Conservation (phyloP, 2,113 vertebrate species). For the Gorsachius goisagi region DNA sequence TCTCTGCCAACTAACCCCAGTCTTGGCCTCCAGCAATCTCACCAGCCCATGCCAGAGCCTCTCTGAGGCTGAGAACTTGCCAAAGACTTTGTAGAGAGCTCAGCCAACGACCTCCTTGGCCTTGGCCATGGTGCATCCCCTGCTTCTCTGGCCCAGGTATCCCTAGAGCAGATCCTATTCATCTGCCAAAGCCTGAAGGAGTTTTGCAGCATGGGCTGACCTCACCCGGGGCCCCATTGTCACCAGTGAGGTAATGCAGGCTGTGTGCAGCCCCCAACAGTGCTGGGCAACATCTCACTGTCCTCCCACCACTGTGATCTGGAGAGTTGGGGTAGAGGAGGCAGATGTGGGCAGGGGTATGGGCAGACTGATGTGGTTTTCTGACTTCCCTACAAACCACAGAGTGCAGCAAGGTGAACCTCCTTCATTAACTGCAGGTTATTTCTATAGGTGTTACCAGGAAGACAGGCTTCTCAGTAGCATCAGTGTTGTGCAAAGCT, state of each 20-base stretch:
- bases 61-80: neutral
- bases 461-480: neutral
- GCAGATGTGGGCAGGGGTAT: neutral
- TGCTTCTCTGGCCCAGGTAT: neutral
- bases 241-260: neutral
- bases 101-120: neutral
- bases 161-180: neutral
- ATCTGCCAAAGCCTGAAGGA: neutral
- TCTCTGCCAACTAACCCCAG: neutral
- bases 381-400: neutral
- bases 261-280: neutral
- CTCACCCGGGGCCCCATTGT: neutral
- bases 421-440: neutral
- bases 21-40: neutral
- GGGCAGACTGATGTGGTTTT: neutral
- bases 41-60: neutral
- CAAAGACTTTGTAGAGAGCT: neutral
- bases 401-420: neutral
- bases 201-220: neutral
- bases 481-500: neutral
- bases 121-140: neutral
- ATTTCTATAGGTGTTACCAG: neutral
- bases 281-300: rapidly evolving
- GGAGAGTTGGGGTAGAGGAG: neutral
- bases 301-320: rapidly evolving